A percentile compares a stretch with the other conserved stretches of the same genome.
phyloP scores from a whole-genome alignment of 1,140 invertebrate species.

The Heliconius nattereri region DNA sequence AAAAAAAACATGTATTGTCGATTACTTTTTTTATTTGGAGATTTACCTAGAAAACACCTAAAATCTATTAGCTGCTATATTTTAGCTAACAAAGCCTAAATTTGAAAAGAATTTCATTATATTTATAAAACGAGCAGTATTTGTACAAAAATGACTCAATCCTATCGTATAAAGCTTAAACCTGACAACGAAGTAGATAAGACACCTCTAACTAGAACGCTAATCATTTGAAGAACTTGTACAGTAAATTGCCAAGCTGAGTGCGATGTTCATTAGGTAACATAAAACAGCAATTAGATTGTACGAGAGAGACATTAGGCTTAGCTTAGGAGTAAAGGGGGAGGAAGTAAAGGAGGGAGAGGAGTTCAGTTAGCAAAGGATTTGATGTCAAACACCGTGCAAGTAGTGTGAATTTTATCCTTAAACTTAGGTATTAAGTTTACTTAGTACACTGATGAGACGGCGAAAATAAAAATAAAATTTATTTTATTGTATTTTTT shows the following conservation, averaged over 20 bases:
- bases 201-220: constrained; percentile 41
- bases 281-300: constrained; percentile 71
- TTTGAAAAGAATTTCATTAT: background rate
- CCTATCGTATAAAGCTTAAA: constrained; percentile 8
- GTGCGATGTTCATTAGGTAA: constrained; percentile 65
- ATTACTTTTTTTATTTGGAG: too few relatives aligned
- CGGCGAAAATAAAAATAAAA: background rate
- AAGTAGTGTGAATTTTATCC: constrained; percentile 81
- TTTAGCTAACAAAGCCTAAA: too few relatives aligned
- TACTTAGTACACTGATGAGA: constrained; percentile 16
- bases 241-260: constrained; percentile 58
- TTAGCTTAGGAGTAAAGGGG: constrained; percentile 46
- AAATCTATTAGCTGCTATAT: background rate
- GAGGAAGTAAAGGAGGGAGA: constrained; percentile 27
- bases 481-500: too few relatives aligned
- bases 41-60: background rate
- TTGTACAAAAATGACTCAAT: background rate
- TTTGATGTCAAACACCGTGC: constrained; percentile 52
- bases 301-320: constrained; percentile 40
- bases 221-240: constrained; percentile 50
- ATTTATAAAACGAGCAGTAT: background rate
- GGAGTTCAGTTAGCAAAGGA: constrained; percentile 62
- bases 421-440: constrained; percentile 66
- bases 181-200: constrained; percentile 30
- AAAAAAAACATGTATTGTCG: background rate